phyloP scores from a whole-genome alignment of 2,797 vertebrate genomes.

The Smutsia temminckii region DNA sequence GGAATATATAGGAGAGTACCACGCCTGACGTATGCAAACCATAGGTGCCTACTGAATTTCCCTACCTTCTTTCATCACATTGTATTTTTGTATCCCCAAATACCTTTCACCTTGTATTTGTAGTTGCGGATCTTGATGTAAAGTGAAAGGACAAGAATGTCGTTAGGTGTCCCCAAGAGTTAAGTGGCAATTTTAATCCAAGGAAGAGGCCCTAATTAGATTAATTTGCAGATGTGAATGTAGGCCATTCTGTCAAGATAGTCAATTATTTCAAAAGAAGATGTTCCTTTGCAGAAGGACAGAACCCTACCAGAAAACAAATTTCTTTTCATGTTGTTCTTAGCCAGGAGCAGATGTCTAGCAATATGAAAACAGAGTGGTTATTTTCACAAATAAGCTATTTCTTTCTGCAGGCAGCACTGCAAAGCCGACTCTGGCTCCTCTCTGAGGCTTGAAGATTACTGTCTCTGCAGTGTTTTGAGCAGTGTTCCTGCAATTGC shows the following conservation, averaged over 20 bases:
- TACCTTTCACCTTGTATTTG: neutral
- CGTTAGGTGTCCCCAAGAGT: slow-evolving; percentile 27
- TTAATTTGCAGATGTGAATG: slow-evolving; percentile 61
- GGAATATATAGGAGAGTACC: neutral
- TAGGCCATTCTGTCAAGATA: slow-evolving; percentile 50
- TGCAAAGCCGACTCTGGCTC: slow-evolving; percentile 52
- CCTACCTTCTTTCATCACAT: neutral
- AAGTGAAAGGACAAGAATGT: neutral
- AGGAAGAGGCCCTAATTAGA: slow-evolving; percentile 43
- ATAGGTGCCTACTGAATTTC: neutral
- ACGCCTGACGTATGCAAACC: neutral
- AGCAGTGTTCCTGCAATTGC: slow-evolving; percentile 17
- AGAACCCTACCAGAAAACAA: slow-evolving; percentile 66
- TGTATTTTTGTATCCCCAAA: neutral
- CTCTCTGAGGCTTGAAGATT: slow-evolving; percentile 44
- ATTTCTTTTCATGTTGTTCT: slow-evolving; percentile 67
- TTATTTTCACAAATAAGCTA: slow-evolving; percentile 76
- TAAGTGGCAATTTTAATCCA: slow-evolving; percentile 52
- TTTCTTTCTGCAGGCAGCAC: slow-evolving; percentile 61
- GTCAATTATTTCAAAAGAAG: slow-evolving; percentile 65
- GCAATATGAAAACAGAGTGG: slow-evolving; percentile 74
- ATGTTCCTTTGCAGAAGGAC: slow-evolving; percentile 62
- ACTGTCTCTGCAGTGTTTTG: slow-evolving; percentile 6
- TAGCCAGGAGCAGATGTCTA: slow-evolving; percentile 78
- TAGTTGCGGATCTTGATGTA: neutral